These are phyloP conservation scores for Illadopsis cleaveri DNA, from an alignment of 2,113 vertebrate species.

Conservation along the genomic window DNA sequence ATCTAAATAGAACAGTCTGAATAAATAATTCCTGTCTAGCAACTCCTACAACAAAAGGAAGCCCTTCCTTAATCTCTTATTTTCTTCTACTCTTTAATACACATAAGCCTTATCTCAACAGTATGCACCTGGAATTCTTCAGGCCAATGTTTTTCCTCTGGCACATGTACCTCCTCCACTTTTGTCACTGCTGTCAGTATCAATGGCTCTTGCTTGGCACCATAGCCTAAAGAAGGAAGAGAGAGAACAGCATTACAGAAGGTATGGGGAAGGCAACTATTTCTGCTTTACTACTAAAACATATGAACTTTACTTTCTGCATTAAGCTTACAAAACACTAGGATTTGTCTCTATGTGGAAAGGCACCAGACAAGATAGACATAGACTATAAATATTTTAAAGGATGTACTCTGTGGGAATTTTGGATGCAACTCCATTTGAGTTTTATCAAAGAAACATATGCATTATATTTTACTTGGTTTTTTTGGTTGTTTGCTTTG, in stretches of 20 bases:
- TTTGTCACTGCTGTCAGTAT: slow-evolving; percentile 75
- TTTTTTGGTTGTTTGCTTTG: not conserved
- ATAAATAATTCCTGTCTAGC: not conserved
- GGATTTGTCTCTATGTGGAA: not conserved
- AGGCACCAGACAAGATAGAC: not conserved
- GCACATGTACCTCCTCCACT: slow-evolving; percentile 52
- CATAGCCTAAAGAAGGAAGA: slow-evolving; percentile 76
- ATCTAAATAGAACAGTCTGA: slow-evolving; percentile 1
- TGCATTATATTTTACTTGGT: not conserved
- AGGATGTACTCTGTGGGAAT: not conserved
- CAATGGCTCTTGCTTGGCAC: slow-evolving; percentile 75
- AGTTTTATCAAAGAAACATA: not conserved
- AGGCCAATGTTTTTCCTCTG: slow-evolving; percentile 64
- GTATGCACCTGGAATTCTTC: slow-evolving; percentile 78
- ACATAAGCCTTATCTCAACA: not conserved
- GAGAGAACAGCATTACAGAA: slow-evolving; percentile 4
- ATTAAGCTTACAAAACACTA: not conserved
- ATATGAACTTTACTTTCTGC: not conserved
- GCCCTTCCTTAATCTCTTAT: not conserved
- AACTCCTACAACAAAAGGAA: slow-evolving; percentile 18
- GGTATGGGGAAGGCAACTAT: not conserved
- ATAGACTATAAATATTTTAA: not conserved
- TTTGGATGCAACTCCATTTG: not conserved
- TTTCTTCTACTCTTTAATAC: not conserved
- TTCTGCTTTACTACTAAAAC: not conserved